Base-by-base conservation (phyloP, 2,888 invertebrate genomes). In the Isoperla grammatica region DNA sequence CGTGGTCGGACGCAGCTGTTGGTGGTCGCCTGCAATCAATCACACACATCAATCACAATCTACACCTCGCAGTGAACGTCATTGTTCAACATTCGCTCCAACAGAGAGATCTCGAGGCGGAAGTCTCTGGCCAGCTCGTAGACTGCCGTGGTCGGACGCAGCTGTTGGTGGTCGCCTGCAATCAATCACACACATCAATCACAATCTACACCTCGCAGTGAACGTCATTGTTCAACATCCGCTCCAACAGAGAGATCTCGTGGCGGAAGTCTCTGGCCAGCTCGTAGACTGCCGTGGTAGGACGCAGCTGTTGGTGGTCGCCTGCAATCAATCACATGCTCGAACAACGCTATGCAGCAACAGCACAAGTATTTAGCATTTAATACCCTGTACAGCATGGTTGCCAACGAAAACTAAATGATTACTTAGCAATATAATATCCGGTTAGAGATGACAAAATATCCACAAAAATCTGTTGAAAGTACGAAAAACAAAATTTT, bases 231-330 rank as follows among this genome's bases (percentile, higher is more conserved):
- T 79, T 78, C 1, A 92, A 78, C 81, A 92, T 82, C 6, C 92
- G 79, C 69, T 93, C 92, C 74, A 93, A 93, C 6, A 93, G 76
- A 0, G 92, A 92, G 50, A 90, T 77, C 61, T 90, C 87, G 60
- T 91, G 72, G 42, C 86, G 81, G 69, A 80, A 87, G 39, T 82
- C 72, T 67, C 75, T 81, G 1, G 85, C 85, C 56, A 91, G 74
- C 46, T 79, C 77, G 71, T 84, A 87, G 60, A 85, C 85, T 0
- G 86, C 82, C 0, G 87, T 82, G 20, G 79, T 81, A 0, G 92
- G 93, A 35, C 84, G 78, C 0, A 94, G 76, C 69, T 94, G 94
- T 70, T 87, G 82, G 71, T 93, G 92, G 72, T 93, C 91, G 46
- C 86, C 84, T 81, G 71, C 60, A 61, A 68, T 15, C 17, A 35